Evolutionary conservation across 2,888 invertebrate species (phyloP), one percentile per base, ranked within the genome.

Genomic region (Rambutsinella grinnellia): DNA sequence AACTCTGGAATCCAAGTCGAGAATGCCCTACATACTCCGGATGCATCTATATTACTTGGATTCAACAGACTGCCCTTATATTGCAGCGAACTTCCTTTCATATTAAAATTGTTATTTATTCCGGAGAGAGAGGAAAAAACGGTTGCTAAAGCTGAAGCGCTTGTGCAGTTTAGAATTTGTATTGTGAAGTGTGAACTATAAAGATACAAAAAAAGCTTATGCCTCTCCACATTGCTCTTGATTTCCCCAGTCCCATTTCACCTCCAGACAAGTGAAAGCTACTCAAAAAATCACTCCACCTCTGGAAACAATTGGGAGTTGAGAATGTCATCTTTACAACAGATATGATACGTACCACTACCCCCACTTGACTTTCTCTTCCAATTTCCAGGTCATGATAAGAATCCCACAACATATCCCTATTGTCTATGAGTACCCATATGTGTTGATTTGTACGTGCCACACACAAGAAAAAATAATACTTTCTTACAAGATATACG

Each of bases 1-100:
- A 68, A 76, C 72, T 69, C 72, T 70, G 79, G 79, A 78, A 81
- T 81, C 76, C 71, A 65, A 69, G 69, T 79, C 74, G 69, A 74
- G 65, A 66, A 15, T 36, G 66, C 49, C 26, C 66, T 44, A 65
- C 72, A 66, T 65, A n/a, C n/a, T 58, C 57, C 49, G 58, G 21
- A 67, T 54, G 60, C 69, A 69, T 60, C 53, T 49, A 24, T 36
- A 36, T 36, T 36, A 36, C n/a, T n/a, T n/a, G n/a, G n/a, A n/a
- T n/a, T n/a, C n/a, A n/a, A n/a, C n/a, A n/a, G n/a, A n/a, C n/a
- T n/a, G 36, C 13, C 36, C 13, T 36, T 13, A 36, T 36, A 36
- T 36, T 36, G 6, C n/a, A n/a, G n/a, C n/a, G n/a, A n/a, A n/a
- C n/a, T n/a, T n/a, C n/a, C n/a, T n/a, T n/a, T 49, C 5, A 49